These are phyloP conservation scores for Anorthoa munda DNA, from an alignment of 2,888 invertebrate species.

Conservation along the genomic window DNA sequence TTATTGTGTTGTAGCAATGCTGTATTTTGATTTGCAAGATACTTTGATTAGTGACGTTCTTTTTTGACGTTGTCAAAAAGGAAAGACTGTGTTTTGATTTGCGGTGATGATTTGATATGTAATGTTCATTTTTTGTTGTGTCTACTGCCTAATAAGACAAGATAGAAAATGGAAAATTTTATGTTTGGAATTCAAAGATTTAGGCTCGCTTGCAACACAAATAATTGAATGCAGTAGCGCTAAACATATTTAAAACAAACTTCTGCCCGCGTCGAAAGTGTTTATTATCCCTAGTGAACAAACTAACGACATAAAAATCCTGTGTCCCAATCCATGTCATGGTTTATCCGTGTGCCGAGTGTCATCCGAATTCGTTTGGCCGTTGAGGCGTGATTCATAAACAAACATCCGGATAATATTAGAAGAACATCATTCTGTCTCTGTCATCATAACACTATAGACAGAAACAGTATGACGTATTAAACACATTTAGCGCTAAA, in stretches of 20 bases:
- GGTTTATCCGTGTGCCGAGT: background rate
- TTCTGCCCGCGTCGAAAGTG: background rate
- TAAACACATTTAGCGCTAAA: background rate
- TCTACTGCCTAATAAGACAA: background rate
- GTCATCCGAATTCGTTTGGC: background rate
- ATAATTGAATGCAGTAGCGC: background rate
- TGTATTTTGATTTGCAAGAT: slow-evolving; percentile 20
- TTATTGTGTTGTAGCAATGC: slow-evolving; percentile 17
- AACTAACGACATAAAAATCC: background rate
- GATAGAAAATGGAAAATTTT: background rate
- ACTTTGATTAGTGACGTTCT: slow-evolving; percentile 3
- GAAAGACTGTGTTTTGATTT: background rate
- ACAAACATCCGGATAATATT: background rate
- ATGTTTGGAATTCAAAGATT: slow-evolving; percentile 4
- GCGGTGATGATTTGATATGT: background rate
- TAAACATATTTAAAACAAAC: background rate
- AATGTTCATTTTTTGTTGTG: background rate
- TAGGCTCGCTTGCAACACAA: background rate
- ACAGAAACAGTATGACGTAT: background rate
- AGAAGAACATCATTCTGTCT: too few relatives aligned
- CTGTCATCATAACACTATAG: too few relatives aligned
- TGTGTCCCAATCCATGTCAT: background rate
- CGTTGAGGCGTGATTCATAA: background rate
- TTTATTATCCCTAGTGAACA: background rate
- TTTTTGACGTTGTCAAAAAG: too few relatives aligned